Base-by-base conservation (phyloP, 2,888 invertebrate genomes). In the Perizoma affinitatum region DNA sequence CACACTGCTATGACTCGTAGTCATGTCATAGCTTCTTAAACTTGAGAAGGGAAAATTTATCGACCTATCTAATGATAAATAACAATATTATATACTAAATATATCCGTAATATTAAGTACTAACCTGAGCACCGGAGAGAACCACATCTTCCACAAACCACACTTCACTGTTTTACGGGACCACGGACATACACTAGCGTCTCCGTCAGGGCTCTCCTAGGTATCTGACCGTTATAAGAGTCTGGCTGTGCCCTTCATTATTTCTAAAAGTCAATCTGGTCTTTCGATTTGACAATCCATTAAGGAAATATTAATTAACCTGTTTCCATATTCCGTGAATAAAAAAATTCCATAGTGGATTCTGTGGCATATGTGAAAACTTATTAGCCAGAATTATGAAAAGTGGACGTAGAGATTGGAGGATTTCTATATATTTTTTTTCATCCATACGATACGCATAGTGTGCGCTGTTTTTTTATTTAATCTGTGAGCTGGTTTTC, bases 231-330 rank as follows among this genome's bases (percentile, higher is more conserved):
- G 3, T 22, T 22, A 50, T 42, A 38, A 5, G 34, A n/a, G n/a
- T 44, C 36, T 40, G 5, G 33, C 33, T 36, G 6, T 54, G 50
- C 50, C 41, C 35, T 44, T 54, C 11, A 41, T 41, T 44, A 47
- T 8, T 40, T 38, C 7, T 10, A 38, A 44, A 44, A 41, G 11
- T 8, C 22, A 46, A 11, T 44, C 53, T 40, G 33, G 48, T 53
- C 54, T 44, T 22, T 7, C 6, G 33, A 57, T 46, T 46, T 51
- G 41, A 48, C 22, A 51, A 44, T 33, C 4, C 38, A 54, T 54
- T 59, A 54, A n/a, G 49, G 41, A 54, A 54, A 50, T 59, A 35
- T 36, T 50, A 41, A 36, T 40, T 10, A 54, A 59, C 54, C 50
- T 10, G 59, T 50, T 59, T 58, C 6, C 11, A 5, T 22, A 7